Evolutionary conservation across 2,113 vertebrate species (phyloP).

Genomic region (Barbus barbus): DNA sequence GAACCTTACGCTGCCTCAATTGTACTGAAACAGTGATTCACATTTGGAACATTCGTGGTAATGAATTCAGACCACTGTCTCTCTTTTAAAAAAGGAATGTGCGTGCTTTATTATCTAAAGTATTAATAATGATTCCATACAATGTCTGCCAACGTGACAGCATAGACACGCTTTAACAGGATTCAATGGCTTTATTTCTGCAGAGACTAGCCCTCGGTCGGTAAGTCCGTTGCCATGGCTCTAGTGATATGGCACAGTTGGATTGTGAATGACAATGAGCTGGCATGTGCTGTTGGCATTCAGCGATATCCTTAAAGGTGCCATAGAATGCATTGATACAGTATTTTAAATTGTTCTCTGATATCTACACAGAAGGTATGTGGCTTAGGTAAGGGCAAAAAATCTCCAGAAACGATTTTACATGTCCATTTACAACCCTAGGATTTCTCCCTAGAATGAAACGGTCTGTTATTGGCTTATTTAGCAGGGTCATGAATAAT

Average conservation of each 20-base stretch:
- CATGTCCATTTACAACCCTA: no score
- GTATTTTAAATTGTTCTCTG: no score
- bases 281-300: slow-evolving; percentile 31
- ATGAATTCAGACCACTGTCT: neutral
- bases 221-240: slow-evolving; percentile 63
- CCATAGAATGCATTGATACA: no score
- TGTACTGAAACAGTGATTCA: neutral
- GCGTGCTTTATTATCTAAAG: neutral
- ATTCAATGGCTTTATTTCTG: slow-evolving; percentile 55
- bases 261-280: slow-evolving; percentile 36
- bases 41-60: neutral
- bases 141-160: neutral
- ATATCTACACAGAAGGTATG: no score
- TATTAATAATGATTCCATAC: neutral
- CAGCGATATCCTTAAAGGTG: no score
- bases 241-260: slow-evolving; percentile 38
- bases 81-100: neutral
- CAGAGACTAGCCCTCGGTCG: slow-evolving; percentile 61
- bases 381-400: no score
- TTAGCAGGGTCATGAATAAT: no score
- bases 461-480: no score
- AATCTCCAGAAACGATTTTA: no score
- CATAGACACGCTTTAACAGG: slow-evolving; percentile 12
- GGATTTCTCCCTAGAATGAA: no score
- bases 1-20: neutral